These are phyloP conservation scores for Cistogaster globosa DNA, from an alignment of 2,888 invertebrate species.

Conservation along the genomic window DNA sequence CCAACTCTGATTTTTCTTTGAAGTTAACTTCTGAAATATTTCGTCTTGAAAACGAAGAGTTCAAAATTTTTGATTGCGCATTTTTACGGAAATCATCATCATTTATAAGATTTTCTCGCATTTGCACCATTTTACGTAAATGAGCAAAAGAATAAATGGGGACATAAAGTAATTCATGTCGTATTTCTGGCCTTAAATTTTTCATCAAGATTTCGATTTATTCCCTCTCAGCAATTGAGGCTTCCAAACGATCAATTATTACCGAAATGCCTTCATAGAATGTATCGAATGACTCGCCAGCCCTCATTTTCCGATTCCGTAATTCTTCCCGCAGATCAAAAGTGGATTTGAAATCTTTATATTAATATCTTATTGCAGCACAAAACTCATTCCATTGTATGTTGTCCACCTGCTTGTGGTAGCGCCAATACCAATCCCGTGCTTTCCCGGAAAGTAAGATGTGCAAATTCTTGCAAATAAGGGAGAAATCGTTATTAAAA, in stretches of 20 bases:
- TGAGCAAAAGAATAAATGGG: slow-evolving; percentile 9
- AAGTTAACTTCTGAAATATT: neutral
- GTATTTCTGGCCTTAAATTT: neutral
- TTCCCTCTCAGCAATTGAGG: neutral
- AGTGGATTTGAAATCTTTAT: neutral
- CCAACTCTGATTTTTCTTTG: too few relatives aligned
- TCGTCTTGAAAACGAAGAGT: neutral
- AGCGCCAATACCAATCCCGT: neutral
- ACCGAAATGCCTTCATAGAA: neutral
- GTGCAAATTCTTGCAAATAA: neutral
- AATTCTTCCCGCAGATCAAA: neutral
- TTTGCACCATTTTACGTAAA: neutral
- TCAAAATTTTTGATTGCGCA: too few relatives aligned
- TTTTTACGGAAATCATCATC: too few relatives aligned
- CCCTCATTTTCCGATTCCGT: neutral
- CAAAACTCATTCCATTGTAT: neutral
- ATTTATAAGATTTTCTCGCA: neutral
- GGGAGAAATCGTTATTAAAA: neutral
- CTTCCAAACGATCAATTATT: neutral
- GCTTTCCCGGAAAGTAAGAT: neutral
- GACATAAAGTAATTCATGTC: neutral
- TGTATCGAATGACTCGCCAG: neutral
- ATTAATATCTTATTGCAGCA: slow-evolving; percentile 1
- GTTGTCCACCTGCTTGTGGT: neutral
- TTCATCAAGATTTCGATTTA: neutral